Evolutionary conservation across 1,140 invertebrate genomes (phyloP), one percentile per base, ranked within the genome.

Genomic region (Hydropsyche tenuis): DNA sequence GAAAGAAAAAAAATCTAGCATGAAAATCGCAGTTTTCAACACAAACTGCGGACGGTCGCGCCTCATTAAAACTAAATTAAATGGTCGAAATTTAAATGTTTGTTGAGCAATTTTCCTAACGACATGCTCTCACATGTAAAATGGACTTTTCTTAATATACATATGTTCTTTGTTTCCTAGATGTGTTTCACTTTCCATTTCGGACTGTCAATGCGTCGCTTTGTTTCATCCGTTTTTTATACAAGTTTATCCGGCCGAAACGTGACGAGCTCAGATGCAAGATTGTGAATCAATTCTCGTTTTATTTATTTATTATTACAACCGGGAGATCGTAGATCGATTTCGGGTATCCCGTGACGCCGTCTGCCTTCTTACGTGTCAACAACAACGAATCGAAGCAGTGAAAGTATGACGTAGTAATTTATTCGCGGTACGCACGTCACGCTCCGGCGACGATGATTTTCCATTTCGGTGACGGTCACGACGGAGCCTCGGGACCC

Each of bases 401-500:
- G 68, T 70, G 68, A 70, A 70, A 70, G 68, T 70, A 60, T 70
- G 48, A 56, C 27, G 68, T 68, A 22, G 68, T 56, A 70, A 70
- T 70, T 70, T 70, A 69, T 69, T 69, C 46, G 42, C 45, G 46
- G 66, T 69, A 70, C 68, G 68, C 68, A 60, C 68, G 68, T 70
- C 68, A 70, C 51, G 68, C 68, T 70, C 14, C 23, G 68, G 3
- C 68, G 18, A 45, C 51, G 68, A 37, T 30, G 46, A 70, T 46
- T 70, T 70, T 70, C 48, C 68, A 70, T 70, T 70, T 70, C 68
- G 68, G 45, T 27, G 68, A 70, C 68, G 68, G 48, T 68, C 65
- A 68, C 65, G 45, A 51, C 11, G 18, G 20, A 20, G n/a, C 42
- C 30, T 37, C 23, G 11, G 27, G 23, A 30, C 9, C 23, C 11